phyloP scores from a whole-genome alignment of 2,113 vertebrate genomes.

The Myrmecophaga tridactyla region DNA sequence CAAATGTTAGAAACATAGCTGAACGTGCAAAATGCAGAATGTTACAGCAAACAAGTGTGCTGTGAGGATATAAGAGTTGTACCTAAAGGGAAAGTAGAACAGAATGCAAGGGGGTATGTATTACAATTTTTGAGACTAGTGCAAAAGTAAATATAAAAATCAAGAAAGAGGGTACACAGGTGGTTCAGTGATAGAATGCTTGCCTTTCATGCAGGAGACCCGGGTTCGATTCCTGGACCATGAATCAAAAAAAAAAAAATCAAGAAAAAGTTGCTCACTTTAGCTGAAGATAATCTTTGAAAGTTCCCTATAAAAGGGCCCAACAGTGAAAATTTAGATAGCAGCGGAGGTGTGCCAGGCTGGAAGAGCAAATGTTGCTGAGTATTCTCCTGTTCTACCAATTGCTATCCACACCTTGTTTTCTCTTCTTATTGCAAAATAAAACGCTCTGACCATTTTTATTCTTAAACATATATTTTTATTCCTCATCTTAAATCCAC shows the following conservation, averaged over 20 bases:
- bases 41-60: conserved; percentile 98
- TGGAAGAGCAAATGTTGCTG: conserved; percentile 98
- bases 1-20: conserved; percentile 99
- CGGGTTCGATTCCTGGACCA: too few relatives aligned
- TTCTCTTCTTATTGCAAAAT: conserved; percentile 76
- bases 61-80: conserved; percentile 97
- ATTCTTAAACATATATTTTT: conserved; percentile 75
- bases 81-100: conserved; percentile 94
- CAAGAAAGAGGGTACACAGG: conserved; percentile 99
- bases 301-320: conserved; percentile 82
- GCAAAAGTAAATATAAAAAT: conserved; percentile 99
- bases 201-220: too few relatives aligned
- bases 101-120: conserved; percentile 98
- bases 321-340: too few relatives aligned
- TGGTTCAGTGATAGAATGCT: too few relatives aligned
- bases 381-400: conserved; percentile 80
- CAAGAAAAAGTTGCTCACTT: conserved; percentile 99
- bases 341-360: conserved; percentile 90
- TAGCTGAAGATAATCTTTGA: conserved; percentile 99
- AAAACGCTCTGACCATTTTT: conserved; percentile 77
- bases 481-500: conserved; percentile 80
- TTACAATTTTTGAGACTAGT: conserved; percentile 99
- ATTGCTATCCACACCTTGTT: conserved; percentile 75
- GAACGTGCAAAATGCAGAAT: conserved; percentile 98
- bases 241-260: too few relatives aligned